Evolutionary conservation across 2,888 invertebrate genomes (phyloP).

Genomic region (Troides aeacus): DNA sequence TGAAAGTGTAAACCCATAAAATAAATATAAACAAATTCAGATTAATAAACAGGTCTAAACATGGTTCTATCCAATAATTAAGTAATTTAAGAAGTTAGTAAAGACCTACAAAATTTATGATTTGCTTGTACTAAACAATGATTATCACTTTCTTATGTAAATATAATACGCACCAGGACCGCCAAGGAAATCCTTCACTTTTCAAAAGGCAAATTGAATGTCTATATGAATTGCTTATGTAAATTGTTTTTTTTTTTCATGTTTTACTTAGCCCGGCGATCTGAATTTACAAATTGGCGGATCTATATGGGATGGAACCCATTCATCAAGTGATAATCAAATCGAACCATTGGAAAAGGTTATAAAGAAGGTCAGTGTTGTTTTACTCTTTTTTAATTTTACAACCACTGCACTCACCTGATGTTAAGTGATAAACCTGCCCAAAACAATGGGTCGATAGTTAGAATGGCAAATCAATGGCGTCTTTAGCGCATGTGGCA

Average conservation of each 20-base stretch:
- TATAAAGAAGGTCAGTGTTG: slow-evolving; percentile 70
- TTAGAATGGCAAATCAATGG: too few relatives aligned
- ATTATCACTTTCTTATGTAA: not conserved
- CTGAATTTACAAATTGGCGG: slow-evolving; percentile 36
- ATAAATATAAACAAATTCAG: too few relatives aligned
- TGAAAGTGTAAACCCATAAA: not conserved
- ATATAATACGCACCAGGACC: not conserved
- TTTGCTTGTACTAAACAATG: not conserved
- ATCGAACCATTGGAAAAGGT: slow-evolving; percentile 67
- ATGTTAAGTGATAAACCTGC: too few relatives aligned
- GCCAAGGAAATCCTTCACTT: not conserved
- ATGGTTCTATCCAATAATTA: too few relatives aligned
- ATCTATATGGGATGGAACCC: slow-evolving; percentile 26
- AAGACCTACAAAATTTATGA: not conserved
- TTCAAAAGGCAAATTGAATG: not conserved
- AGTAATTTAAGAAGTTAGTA: not conserved
- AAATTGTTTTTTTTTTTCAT: not conserved
- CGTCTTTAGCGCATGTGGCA: too few relatives aligned
- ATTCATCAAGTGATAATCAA: slow-evolving; percentile 46
- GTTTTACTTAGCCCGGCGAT: slow-evolving; percentile 38
- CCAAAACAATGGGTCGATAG: too few relatives aligned
- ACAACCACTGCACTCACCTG: not conserved
- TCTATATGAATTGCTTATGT: not conserved
- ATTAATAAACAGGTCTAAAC: too few relatives aligned
- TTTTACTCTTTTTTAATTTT: not conserved